These are phyloP conservation scores for Ellobium chinense DNA, from an alignment of 2,888 invertebrate genomes.

Conservation along the genomic window DNA sequence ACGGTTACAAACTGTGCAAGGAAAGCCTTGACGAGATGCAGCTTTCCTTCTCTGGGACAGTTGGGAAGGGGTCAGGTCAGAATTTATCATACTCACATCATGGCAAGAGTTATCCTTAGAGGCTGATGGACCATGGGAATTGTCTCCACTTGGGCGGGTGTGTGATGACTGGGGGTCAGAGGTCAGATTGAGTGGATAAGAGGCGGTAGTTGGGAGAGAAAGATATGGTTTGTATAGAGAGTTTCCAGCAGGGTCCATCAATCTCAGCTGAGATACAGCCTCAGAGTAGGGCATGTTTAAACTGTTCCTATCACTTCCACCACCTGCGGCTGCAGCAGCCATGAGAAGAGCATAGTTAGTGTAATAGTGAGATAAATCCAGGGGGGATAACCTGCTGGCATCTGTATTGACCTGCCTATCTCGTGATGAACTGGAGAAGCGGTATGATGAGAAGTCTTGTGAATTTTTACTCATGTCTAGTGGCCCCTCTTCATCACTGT, in stretches of 20 bases:
- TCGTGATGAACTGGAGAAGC: not conserved
- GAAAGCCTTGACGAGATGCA: conserved; percentile 45
- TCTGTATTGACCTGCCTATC: not conserved
- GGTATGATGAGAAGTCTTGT: not conserved
- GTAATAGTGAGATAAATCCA: conserved; percentile 2
- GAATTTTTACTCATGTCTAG: conserved; percentile 40
- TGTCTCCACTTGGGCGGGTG: not conserved
- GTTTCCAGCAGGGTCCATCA: not conserved
- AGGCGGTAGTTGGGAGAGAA: not conserved
- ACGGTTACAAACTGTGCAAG: conserved; percentile 53
- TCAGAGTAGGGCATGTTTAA: not conserved
- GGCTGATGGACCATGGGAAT: not conserved
- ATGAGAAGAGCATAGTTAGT: not conserved
- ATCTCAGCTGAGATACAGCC: not conserved
- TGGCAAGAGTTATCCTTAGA: not conserved
- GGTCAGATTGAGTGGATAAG: not conserved
- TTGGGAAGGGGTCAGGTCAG: not conserved
- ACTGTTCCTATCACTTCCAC: not conserved
- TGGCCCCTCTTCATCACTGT: not conserved
- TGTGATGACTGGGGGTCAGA: not conserved
- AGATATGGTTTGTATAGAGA: not conserved
- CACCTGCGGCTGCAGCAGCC: not conserved
- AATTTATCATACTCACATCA: not conserved
- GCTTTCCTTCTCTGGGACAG: not conserved
- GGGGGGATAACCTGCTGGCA: not conserved